Evolutionary conservation across 2,888 invertebrate genomes (phyloP).

Genomic region (Brachyptera risi): DNA sequence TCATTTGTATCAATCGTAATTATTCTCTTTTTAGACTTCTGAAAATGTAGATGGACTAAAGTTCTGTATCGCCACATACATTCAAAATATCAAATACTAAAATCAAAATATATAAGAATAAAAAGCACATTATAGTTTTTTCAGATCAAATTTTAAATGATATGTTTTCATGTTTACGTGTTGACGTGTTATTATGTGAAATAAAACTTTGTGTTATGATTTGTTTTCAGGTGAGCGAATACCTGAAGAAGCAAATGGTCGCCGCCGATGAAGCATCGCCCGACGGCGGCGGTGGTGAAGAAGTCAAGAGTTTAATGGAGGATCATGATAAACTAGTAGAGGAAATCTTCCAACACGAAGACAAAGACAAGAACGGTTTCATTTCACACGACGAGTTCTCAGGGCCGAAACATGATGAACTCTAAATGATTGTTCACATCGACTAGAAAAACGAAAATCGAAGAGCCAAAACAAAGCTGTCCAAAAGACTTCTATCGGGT

Average conservation of each 20-base stretch:
- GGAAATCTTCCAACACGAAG: slow-evolving; percentile 96
- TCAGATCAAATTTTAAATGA: too few relatives aligned
- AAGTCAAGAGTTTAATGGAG: slow-evolving; percentile 76
- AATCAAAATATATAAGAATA: too few relatives aligned
- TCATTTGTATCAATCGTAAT: too few relatives aligned
- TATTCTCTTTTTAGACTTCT: too few relatives aligned
- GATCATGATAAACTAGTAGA: slow-evolving; percentile 91
- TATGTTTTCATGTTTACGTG: too few relatives aligned
- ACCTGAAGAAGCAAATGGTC: slow-evolving; percentile 87
- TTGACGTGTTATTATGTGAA: too few relatives aligned
- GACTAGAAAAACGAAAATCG: neutral
- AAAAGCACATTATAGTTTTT: too few relatives aligned
- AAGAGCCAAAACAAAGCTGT: neutral
- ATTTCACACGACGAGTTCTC: slow-evolving; percentile 96
- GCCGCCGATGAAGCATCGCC: slow-evolving; percentile 56
- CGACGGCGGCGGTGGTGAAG: slow-evolving; percentile 66
- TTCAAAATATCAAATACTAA: too few relatives aligned
- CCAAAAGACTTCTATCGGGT: neutral
- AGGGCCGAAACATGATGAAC: slow-evolving; percentile 95
- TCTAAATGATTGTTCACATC: slow-evolving; percentile 53
- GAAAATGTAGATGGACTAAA: too few relatives aligned
- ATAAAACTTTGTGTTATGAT: too few relatives aligned
- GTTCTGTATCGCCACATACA: too few relatives aligned
- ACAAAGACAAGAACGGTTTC: slow-evolving; percentile 93
- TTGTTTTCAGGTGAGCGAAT: slow-evolving; percentile 74